phyloP scores from a whole-genome alignment of 2,888 invertebrate genomes.

The Lamellibrachia satsuma region DNA sequence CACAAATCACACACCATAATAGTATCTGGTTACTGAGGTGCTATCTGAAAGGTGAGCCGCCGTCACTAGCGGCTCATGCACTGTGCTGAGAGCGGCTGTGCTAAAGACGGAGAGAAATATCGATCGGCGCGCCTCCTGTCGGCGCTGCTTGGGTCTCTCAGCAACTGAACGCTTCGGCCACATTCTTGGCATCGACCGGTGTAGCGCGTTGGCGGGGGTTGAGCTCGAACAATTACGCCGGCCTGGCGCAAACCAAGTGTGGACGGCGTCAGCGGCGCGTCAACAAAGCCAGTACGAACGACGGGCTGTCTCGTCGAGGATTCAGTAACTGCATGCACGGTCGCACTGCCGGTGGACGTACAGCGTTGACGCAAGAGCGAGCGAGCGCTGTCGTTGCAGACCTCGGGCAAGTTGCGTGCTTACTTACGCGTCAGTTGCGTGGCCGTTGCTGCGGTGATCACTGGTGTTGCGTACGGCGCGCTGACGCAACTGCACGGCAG shows the following conservation, averaged over 20 bases:
- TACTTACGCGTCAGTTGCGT: background rate
- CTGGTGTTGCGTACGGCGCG: background rate
- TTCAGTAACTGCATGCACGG: background rate
- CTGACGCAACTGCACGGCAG: background rate
- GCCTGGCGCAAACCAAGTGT: background rate
- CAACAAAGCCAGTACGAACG: background rate
- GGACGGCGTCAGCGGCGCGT: background rate
- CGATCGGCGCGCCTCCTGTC: background rate
- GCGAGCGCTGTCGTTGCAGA: background rate
- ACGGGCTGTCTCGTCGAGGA: background rate
- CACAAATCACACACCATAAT: too few species aligned
- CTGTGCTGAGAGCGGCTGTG: background rate
- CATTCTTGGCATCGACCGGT: background rate
- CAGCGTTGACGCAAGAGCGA: background rate
- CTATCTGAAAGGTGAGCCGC: too few species aligned
- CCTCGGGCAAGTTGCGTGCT: background rate
- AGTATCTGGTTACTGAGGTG: too few species aligned
- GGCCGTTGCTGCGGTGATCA: background rate
- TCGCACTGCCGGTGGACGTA: background rate
- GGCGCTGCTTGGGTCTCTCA: background rate
- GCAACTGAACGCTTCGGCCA: background rate
- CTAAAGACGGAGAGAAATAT: background rate
- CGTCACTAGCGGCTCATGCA: background rate
- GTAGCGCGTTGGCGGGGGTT: background rate
- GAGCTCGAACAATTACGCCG: background rate